phyloP scores from a whole-genome alignment of 92 coral and sea anemone genomes.

The Blastomussa wellsi region DNA sequence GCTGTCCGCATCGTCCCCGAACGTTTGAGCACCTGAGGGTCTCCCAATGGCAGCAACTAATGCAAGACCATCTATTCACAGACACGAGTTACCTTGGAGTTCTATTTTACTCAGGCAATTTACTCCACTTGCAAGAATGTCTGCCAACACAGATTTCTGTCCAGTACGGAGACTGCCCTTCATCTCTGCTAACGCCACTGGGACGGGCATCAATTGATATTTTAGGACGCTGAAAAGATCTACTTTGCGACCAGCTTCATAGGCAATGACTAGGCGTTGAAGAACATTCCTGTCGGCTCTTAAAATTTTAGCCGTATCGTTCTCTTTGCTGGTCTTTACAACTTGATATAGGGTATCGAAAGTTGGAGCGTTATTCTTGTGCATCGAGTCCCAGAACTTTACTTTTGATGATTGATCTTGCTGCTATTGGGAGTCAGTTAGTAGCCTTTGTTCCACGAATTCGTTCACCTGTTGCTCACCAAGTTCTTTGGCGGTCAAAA shows the following conservation, averaged over 20 bases:
- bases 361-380: conserved; percentile 68
- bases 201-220: conserved; percentile 60
- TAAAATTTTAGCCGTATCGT: conserved; percentile 43
- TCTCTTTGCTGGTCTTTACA: conserved; percentile 56
- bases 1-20: conserved; percentile 46
- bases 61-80: conserved; percentile 62
- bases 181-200: conserved; percentile 61
- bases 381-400: conserved; percentile 56
- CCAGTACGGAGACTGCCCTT: conserved; percentile 64
- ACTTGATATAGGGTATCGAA: conserved; percentile 66
- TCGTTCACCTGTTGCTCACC: conserved; percentile 59
- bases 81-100: conserved; percentile 38
- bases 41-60: conserved; percentile 51
- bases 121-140: conserved; percentile 49
- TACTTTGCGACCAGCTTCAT: conserved; percentile 70
- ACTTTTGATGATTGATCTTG: conserved; percentile 14
- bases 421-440: conserved; percentile 32
- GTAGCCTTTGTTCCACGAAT: conserved; percentile 60
- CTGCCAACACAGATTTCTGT: conserved; percentile 59
- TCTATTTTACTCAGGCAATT: conserved; percentile 45
- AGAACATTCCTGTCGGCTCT: conserved; percentile 63
- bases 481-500: conserved; percentile 48
- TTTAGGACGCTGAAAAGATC: conserved; percentile 50
- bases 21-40: conserved; percentile 58
- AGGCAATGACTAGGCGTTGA: conserved; percentile 58